Evolutionary conservation across 2,113 vertebrate species (phyloP), one percentile per base, ranked within the genome.

Genomic region (Rafetus swinhoei): DNA sequence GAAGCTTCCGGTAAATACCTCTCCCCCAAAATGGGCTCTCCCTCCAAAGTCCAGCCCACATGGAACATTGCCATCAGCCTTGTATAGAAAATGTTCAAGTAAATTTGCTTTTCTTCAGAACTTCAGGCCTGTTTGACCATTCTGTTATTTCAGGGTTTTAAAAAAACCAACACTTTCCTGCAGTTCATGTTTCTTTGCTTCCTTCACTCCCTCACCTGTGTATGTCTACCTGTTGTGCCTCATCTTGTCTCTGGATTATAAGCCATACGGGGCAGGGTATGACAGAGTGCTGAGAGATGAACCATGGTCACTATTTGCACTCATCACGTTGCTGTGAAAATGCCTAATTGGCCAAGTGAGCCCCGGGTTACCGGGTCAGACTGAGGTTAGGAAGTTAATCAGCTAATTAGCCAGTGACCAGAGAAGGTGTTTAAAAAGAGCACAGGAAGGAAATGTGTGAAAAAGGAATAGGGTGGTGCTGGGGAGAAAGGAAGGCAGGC

Each of bases 21-120:
- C 32, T 72, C 65, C 65, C n/a, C n/a, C 8, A 19, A 72, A 72
- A 65, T 21, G 16, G 19, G 65, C n/a, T 72, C 65, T 72, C 9
- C 4, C 8, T n/a, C 19, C n/a, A 5, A 72, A 72, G 65, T 35
- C 65, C n/a, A 35, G 65, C n/a, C 10, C n/a, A 19, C 65, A 16
- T 72, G 16, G n/a, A 10, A 72, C 18, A 21, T 72, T 35, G n/a
- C 18, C n/a, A 72, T 72, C 65, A 72, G 65, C 65, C n/a, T 72
- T 35, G 32, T 21, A 21, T 21, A 21, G 16, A 72, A 72, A 35
- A 72, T 21, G 50, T 62, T 22, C 0, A 2, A 92, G 57, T 39
- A 95, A 79, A 95, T 57, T 76, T 57, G 69, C 69, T 96, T 97
- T 95, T 96, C 95, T 97, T 96, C 89, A 93, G 96, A 96, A 94